Evolutionary conservation across 2,113 vertebrate species (phyloP).

Genomic region (Miniopterus natalensis): DNA sequence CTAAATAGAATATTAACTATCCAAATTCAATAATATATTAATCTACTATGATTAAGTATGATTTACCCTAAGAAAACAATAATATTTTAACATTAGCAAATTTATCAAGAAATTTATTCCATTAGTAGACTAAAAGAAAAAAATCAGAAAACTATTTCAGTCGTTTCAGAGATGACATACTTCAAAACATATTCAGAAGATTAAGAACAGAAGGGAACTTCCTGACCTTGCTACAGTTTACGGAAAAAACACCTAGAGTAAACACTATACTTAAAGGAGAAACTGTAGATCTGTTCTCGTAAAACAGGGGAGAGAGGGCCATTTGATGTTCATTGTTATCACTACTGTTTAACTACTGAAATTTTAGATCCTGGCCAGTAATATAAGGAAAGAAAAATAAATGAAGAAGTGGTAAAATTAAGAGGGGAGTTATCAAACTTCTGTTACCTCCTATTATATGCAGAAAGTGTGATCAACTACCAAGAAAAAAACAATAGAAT

Average conservation of each 20-base stretch:
- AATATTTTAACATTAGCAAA: conserved; percentile 13
- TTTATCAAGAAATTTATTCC: conserved; percentile 29
- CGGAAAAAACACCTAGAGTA: background rate
- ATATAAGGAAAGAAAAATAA: conserved; percentile 10
- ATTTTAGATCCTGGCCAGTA: background rate
- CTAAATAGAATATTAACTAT: conserved; percentile 2
- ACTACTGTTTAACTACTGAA: background rate
- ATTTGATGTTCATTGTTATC: background rate
- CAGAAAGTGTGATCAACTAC: background rate
- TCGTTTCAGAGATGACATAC: background rate
- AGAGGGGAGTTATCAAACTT: conserved; percentile 29
- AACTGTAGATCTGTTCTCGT: background rate
- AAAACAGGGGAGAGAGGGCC: background rate
- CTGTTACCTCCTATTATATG: background rate
- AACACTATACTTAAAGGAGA: conserved; percentile 11
- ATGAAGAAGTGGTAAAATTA: background rate
- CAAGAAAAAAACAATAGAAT: background rate
- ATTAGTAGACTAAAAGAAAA: background rate
- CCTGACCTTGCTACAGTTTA: background rate
- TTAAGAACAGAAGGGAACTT: background rate
- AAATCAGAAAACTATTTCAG: conserved; percentile 20
- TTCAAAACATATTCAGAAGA: background rate
- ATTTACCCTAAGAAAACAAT: conserved; percentile 4
- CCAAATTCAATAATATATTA: background rate
- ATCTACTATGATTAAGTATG: background rate